phyloP scores from a whole-genome alignment of 2,888 invertebrate genomes.

The Drosophila pegasa region DNA sequence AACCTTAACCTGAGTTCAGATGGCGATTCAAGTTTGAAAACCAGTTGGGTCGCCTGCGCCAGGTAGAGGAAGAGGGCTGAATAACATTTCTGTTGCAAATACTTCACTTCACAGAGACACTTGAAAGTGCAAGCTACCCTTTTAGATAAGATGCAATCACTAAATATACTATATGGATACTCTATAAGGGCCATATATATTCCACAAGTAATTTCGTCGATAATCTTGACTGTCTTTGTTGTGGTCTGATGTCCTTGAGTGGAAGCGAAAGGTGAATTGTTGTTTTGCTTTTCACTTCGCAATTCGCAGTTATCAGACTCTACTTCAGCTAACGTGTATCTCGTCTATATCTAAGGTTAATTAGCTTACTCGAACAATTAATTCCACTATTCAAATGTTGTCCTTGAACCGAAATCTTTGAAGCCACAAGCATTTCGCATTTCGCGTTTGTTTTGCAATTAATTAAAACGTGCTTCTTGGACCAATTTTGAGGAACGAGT shows the following conservation, averaged over 20 bases:
- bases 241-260: neutral
- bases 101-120: neutral
- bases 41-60: conserved; percentile 2
- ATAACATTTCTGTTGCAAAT: neutral
- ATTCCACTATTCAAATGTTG: conserved; percentile 30
- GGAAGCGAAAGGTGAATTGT: conserved; percentile 3
- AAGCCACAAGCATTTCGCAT: conserved; percentile 30
- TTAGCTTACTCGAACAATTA: conserved; percentile 28
- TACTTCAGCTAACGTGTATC: neutral
- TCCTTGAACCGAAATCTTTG: conserved; percentile 51
- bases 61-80: conserved; percentile 10
- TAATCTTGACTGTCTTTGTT: neutral
- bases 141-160: neutral
- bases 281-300: conserved; percentile 2
- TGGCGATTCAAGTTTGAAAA: conserved; percentile 13
- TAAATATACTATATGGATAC: neutral
- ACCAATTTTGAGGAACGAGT: conserved; percentile 43
- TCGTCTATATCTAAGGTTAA: conserved; percentile 15
- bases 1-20: conserved; percentile 8
- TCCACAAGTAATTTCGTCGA: neutral
- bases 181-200: neutral
- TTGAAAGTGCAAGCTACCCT: neutral
- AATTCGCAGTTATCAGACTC: neutral
- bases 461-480: conserved; percentile 39
- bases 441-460: conserved; percentile 44